Evolutionary conservation across 2,888 invertebrate genomes (phyloP), one percentile per base, ranked within the genome.

Genomic region (Listrodromus nycthemerus): DNA sequence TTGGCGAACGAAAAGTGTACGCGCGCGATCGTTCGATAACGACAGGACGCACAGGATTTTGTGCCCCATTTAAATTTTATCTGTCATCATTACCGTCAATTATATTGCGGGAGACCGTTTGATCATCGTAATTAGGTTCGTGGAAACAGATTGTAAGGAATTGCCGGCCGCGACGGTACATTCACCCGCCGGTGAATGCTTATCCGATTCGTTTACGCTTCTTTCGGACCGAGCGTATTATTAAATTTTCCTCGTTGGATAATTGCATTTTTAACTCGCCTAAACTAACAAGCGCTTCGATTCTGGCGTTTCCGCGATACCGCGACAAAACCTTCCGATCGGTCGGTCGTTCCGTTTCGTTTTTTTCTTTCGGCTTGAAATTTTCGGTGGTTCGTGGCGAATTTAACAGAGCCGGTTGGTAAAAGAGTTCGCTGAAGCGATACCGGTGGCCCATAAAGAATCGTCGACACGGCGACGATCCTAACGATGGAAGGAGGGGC

Each of bases 121-220:
- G 79, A 76, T 76, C 33, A 13, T 48, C 21, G 58, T 70, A 37
- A 75, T 71, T 45, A 30, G 66, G 41, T 58, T 21, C 19, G 33
- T 30, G 65, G 81, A 61, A 75, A 67, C 24, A 16, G 37, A 45
- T 73, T 30, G 45, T 16, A 67, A 66, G 55, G 58, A 61, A 33
- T 48, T 70, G 70, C 45, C 75, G 74, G 71, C 61, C 63, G 45
- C 61, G 61, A 48, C 76, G 71, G 82, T 79, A 71, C 84, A 76
- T 82, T 84, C 78, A 84, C 79, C 84, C 27, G 71, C 37, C 33
- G 71, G 75, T 76, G 66, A 79, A 79, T 33, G 84, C 75, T 76
- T 66, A 27, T n/a, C 50, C 33, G 50, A 74, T 65, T 13, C 73
- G 52, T 41, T 66, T 58, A 52, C 21, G 19, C 75, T 41, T 71